Percentiles rank a stretch among this genome's conserved stretches.
Evolutionary conservation across 2,113 vertebrate genomes (phyloP).

Genomic region (Mobula hypostoma): DNA sequence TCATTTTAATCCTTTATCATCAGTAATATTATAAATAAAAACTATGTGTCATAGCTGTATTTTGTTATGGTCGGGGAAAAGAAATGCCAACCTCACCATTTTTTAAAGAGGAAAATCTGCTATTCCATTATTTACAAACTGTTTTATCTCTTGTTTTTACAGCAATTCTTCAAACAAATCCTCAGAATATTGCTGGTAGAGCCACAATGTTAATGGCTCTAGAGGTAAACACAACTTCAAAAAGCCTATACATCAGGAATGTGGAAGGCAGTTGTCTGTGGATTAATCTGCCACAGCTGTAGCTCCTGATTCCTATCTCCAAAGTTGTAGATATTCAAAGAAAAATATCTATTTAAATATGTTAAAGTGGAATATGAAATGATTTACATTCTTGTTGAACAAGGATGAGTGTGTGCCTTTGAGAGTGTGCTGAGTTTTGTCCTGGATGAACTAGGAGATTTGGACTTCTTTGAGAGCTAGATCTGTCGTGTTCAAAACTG

Average conservation of each 20-base stretch:
- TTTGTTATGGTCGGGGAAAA: background rate
- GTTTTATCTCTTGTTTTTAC: background rate
- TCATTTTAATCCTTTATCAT: background rate
- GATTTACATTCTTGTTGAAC: background rate
- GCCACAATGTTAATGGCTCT: background rate
- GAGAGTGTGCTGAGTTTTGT: too few species aligned
- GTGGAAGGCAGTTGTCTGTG: background rate
- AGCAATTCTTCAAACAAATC: background rate
- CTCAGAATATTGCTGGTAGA: background rate
- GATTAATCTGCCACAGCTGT: background rate
- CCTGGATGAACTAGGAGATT: too few species aligned
- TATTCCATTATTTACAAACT: background rate
- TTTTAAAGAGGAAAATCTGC: background rate
- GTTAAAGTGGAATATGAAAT: background rate
- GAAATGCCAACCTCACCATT: background rate
- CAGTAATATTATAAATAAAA: background rate
- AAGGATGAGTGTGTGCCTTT: too few species aligned
- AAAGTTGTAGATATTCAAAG: background rate
- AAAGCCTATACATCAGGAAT: background rate
- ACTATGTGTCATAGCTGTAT: background rate
- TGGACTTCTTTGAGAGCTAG: too few species aligned
- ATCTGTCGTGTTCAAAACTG: too few species aligned
- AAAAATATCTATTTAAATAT: background rate
- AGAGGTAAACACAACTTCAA: background rate
- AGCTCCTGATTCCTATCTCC: background rate